Evolutionary conservation across 2,888 invertebrate species (phyloP), one percentile per base, ranked within the genome.

Genomic region (Hemithea aestivaria): DNA sequence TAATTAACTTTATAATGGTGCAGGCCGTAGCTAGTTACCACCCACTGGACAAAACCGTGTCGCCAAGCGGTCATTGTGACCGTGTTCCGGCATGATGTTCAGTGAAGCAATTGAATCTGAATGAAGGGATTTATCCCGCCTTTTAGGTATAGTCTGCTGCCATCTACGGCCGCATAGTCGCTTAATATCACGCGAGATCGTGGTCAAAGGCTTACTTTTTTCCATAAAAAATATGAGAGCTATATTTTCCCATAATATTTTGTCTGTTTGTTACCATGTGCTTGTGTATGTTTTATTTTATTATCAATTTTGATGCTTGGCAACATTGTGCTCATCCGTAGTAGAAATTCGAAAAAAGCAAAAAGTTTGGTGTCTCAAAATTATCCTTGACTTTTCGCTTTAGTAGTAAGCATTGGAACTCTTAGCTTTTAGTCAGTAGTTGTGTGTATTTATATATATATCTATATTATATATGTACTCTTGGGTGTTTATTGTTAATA

Each of bases 271-370:
- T 40, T 44, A 40, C 22, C 28, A 31, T 80, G 76, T 85, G 85
- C 83, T 82, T 85, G 80, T 84, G 82, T 81, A 79, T 82, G 79
- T 81, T 75, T 72, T 76, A 60, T 75, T 78, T 83, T 84, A 84
- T 85, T 85, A 85, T 87, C 85, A 87, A 85, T 85, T n/a, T 85
- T 78, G 85, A 82, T 70, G 87, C 84, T 85, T 87, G 87, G 87
- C 87, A 87, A 87, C 87, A 87, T 85, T 87, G 85, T 84, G 85
- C 84, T 87, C 85, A 70, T 65, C 49, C 71, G 71, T 56, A 61
- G 55, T 35, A 35, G 35, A 28, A 45, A 39, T 54, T 52, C 59
- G 55, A 52, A 49, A 62, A 76, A 80, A 78, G 80, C 74, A 72
- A 79, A 80, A 79, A 77, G 71, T 62, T 69, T 61, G 62, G 63